Evolutionary conservation across 2,888 invertebrate species (phyloP), one percentile per base, ranked within the genome.

Genomic region (Tiphia femorata): DNA sequence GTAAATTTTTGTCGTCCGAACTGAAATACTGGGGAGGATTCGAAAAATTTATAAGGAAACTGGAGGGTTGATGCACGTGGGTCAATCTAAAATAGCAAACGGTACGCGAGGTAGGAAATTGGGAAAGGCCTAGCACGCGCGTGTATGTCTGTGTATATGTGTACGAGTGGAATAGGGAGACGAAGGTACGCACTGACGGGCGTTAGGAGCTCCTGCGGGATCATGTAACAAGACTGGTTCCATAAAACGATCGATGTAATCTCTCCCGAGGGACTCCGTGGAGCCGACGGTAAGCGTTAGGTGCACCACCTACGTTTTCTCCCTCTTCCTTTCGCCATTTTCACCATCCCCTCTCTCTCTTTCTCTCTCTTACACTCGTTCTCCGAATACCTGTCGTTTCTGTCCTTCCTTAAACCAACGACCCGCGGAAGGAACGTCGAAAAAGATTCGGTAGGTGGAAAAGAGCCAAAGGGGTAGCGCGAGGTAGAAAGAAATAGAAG

Each of bases 171-270:
- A n/a, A n/a, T n/a, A n/a, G n/a, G n/a, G n/a, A n/a, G n/a, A 55
- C 16, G 52, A 49, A 49, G 48, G 37, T 37, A 38, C 46, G 49
- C 38, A 40, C 51, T 49, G 43, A 58, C 44, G 55, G 50, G 38
- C 49, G 51, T 59, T 56, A 66, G 60, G 50, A 44, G 51, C 54
- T 61, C 62, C 62, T 41, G 19, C 10, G 72, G 70, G 68, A 72
- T 51, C 42, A 56, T 49, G 70, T 72, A 73, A 73, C 73, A 73
- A 69, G 73, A 41, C 61, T n/a, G 53, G 62, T 63, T 59, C 64
- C 62, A 70, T 70, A 69, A 74, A 75, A 72, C 73, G 74, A 75
- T 75, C 76, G 71, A 73, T 73, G 64, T 70, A 70, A 76, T 76
- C 70, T 66, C 41, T 48, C 76, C 64, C 70, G 17, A 10, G 56